Conservation (phyloP, 2,888 invertebrate genomes). For the Exephanes ischioxanthus region DNA sequence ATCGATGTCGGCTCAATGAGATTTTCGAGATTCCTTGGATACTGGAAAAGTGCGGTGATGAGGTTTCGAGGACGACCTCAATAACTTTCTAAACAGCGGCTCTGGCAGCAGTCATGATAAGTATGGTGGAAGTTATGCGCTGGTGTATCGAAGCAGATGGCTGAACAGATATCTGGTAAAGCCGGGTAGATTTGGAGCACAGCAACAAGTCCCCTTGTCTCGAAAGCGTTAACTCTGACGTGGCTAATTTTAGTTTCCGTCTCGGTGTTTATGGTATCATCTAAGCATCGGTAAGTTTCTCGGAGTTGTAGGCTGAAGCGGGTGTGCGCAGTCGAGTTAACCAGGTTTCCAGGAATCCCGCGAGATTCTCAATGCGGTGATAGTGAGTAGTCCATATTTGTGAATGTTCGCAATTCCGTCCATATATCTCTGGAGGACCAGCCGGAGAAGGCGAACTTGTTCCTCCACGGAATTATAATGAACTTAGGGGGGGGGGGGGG, state of each 20-base stretch:
- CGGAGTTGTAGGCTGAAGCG: not conserved
- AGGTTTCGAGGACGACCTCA: not conserved
- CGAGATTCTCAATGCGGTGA: constrained; percentile 15
- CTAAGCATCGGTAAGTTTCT: not conserved
- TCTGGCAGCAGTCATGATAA: not conserved
- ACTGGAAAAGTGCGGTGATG: not conserved
- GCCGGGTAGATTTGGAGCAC: not conserved
- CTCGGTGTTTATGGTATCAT: not conserved
- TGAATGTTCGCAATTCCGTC: constrained; percentile 1
- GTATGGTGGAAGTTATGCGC: not conserved
- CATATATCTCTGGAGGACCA: constrained; percentile 39
- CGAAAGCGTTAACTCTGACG: constrained; percentile 4
- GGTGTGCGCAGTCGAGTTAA: constrained; percentile 13
- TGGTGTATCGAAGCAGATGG: not conserved
- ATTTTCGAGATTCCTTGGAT: too few species aligned
- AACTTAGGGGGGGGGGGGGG: constrained; percentile 35
- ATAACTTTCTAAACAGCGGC: not conserved
- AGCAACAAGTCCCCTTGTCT: not conserved
- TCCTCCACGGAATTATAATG: constrained; percentile 59
- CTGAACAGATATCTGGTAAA: not conserved
- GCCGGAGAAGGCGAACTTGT: constrained; percentile 49
- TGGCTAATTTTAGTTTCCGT: constrained; percentile 1
- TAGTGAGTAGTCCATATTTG: constrained; percentile 34
- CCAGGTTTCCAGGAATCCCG: constrained; percentile 29
- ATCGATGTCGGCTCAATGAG: not conserved